phyloP scores from a whole-genome alignment of 1,140 invertebrate species.

The Brachionus rotundiformis region DNA sequence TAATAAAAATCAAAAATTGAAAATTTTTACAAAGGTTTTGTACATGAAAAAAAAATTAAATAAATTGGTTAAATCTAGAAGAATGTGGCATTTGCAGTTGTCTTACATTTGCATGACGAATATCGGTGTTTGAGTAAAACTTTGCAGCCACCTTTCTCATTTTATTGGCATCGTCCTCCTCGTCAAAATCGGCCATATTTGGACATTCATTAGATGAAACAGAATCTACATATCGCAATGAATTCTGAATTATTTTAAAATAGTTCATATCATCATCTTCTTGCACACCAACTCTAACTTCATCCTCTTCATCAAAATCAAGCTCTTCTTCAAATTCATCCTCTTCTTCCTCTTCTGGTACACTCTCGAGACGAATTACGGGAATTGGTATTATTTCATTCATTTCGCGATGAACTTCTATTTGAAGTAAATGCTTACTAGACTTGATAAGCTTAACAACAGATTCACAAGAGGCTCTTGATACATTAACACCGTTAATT shows the following conservation, averaged over 20 bases:
- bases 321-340: not conserved
- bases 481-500: slow-evolving; percentile 78
- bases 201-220: not conserved
- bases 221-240: slow-evolving; percentile 23
- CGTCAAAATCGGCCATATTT: not conserved
- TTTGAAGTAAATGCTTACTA: not conserved
- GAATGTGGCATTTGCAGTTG: not conserved
- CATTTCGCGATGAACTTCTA: slow-evolving; percentile 12
- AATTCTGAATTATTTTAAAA: slow-evolving; percentile 40
- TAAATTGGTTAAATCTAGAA: not conserved
- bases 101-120: not conserved
- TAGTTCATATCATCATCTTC: slow-evolving; percentile 24
- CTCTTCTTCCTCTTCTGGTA: slow-evolving; percentile 36
- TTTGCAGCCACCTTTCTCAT: slow-evolving; percentile 36
- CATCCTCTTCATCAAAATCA: slow-evolving; percentile 45
- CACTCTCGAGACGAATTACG: not conserved
- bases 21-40: not conserved
- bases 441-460: slow-evolving; percentile 62
- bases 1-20: not conserved
- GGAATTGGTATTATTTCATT: not conserved
- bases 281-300: not conserved
- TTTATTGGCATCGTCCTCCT: not conserved
- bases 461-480: slow-evolving; percentile 61
- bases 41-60: not conserved
- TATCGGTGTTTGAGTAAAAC: not conserved